These are phyloP conservation scores for Miniopterus natalensis DNA, from an alignment of 2,113 vertebrate species.

Conservation along the genomic window DNA sequence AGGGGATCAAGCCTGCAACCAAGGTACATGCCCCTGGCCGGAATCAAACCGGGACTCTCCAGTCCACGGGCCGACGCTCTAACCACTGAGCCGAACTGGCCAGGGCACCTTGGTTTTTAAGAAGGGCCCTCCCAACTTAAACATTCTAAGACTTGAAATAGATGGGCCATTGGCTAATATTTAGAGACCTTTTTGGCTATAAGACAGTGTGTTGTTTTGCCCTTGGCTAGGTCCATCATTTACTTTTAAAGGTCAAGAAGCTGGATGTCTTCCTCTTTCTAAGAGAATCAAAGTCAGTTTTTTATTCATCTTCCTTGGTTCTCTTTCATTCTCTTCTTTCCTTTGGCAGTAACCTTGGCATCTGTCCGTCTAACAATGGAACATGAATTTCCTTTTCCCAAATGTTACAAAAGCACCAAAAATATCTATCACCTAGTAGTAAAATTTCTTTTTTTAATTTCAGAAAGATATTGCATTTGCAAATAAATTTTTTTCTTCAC, in stretches of 20 bases:
- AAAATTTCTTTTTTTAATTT: neutral
- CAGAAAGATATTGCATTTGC: neutral
- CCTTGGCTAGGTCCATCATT: neutral
- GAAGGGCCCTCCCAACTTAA: neutral
- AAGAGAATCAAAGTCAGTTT: slow-evolving; percentile 11
- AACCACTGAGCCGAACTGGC: too few relatives aligned
- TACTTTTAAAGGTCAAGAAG: neutral
- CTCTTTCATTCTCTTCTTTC: neutral
- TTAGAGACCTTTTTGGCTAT: neutral
- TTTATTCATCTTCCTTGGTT: neutral
- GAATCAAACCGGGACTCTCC: too few relatives aligned
- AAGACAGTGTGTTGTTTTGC: neutral
- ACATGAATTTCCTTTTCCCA: neutral
- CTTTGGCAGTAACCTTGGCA: neutral
- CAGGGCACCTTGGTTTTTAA: neutral
- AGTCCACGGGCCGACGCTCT: too few relatives aligned
- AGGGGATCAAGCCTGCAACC: too few relatives aligned
- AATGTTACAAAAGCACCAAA: neutral
- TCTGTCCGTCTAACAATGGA: neutral
- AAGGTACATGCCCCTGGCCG: too few relatives aligned
- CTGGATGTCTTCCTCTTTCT: neutral
- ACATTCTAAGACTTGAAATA: neutral
- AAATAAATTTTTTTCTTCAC: neutral
- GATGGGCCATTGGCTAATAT: neutral
- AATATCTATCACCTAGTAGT: neutral